Base-by-base conservation (phyloP, 53 echinoderm and acorn worm species). In the Glandiceps talaboti region DNA sequence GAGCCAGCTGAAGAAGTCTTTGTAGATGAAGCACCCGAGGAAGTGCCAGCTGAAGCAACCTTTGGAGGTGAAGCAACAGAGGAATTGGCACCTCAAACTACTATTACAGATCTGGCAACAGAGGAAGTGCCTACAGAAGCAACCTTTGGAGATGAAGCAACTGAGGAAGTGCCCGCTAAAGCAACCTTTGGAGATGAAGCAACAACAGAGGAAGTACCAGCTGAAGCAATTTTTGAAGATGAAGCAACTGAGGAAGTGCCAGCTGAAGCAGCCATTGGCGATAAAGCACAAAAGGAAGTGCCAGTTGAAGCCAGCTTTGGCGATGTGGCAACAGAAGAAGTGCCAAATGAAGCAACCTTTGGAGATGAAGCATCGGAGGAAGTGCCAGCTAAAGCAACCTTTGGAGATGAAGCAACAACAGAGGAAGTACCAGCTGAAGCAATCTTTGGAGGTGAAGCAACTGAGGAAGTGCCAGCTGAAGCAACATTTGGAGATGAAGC, bases 31-130 rank as follows among this genome's bases (percentile, higher is more conserved):
- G 14, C 6, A 27, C 12, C 26, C 12, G 12, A 75, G 20, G 64
- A 45, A 45, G 64, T 45, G 6, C 64, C 64, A 6, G 64, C 64
- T 45, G 64, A 45, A 45, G 20, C 20, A 20, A 20, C 20, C 20
- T 12, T 99, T 82, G 99, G 92, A 79, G 88, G 91, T 14, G 91
- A 99, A 76, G 88, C 90, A 76, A 32, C 45, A 31, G 29, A 77
- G 29, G 29, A 77, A 77, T 28, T 30, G 6, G 14, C 29, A 75
- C 6, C 76, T 14, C 12, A 75, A 75, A n/a, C 64, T 12, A 45
- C 64, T 45, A 12, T 75, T 75, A n/a, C 6, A n/a, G 27, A n/a
- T 75, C 12, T 14, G 26, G 12, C 27, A 27, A 29, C 29, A 75
- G 76, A 75, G 26, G 76, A 27, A 75, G 76, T 75, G 1, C 27